Base-by-base conservation (phyloP, 1,140 invertebrate species). In the Pseudachorutes palmiensis region DNA sequence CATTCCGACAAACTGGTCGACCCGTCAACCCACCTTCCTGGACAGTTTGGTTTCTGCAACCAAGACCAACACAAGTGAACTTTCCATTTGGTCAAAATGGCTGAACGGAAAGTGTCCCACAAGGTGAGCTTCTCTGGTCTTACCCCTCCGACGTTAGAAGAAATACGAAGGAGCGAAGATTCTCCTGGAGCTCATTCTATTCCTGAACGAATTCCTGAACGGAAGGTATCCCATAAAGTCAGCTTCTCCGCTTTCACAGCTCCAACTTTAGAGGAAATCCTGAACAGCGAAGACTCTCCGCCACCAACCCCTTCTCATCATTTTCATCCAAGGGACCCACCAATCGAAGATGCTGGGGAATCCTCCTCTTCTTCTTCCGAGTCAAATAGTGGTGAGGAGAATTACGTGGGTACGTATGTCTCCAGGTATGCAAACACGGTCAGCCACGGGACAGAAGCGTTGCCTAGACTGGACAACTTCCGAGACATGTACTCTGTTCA, bases 381-480 rank as follows among this genome's bases (percentile, higher is more conserved):
- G 19, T 45, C 36, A 19, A 45, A 45, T 19, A 19, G 9, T 45
- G 36, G 36, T 19, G 36, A 45, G 19, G 36, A 45, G 36, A 45
- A 45, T 19, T 45, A 45, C 19, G 36, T 45, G 9, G 36, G 36
- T 12, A 45, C 36, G 26, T 81, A 79, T 68, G 80, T 81, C 64
- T 80, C 80, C n/a, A 75, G 77, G 28, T 79, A 81, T 71, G 73
- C 79, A 60, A 80, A 80, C 68, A 81, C 79, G 60, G 77, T 82
- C 64, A 78, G 78, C 9, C 77, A 79, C 69, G 78, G 83, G 68
- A 83, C 82, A 49, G 83, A 84, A 75, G 81, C 81, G 1, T 70
- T 83, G 1, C 83, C 83, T 5, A 76, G 82, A 62, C 75, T 80
- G 32, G 82, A 83, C 69, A 79, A 83, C 75, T 84, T 84, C 74